Conservation (phyloP, 2,888 invertebrate genomes). For the Amphipoea lucens region DNA sequence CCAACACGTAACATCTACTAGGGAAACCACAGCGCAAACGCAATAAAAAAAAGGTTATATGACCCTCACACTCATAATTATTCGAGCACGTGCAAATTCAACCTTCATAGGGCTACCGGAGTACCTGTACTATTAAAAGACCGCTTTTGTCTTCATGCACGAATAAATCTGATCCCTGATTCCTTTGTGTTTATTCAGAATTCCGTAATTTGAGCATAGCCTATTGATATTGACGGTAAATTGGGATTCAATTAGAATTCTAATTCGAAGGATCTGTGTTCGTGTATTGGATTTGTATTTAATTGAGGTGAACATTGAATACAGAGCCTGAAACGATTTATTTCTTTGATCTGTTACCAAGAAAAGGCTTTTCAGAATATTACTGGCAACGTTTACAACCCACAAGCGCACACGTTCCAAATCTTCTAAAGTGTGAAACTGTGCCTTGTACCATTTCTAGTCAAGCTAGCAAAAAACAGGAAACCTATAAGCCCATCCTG, state of each 20-base stretch:
- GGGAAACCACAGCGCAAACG: neutral
- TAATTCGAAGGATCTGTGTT: slow-evolving; percentile 14
- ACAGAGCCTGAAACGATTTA: neutral
- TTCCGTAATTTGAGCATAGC: slow-evolving; percentile 35
- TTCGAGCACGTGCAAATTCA: slow-evolving; percentile 20
- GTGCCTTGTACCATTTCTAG: neutral
- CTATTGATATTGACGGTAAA: slow-evolving; percentile 27
- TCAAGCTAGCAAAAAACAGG: slow-evolving; percentile 30
- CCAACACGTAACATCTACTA: neutral
- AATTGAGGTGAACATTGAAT: slow-evolving; percentile 13
- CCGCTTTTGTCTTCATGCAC: slow-evolving; percentile 69
- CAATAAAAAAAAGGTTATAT: slow-evolving; percentile 12
- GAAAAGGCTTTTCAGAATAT: neutral
- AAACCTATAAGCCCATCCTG: slow-evolving; percentile 42
- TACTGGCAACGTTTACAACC: neutral
- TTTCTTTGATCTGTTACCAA: neutral
- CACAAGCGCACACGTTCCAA: neutral
- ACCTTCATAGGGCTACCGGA: slow-evolving; percentile 32
- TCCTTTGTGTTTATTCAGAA: slow-evolving; percentile 56
- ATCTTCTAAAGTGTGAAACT: slow-evolving; percentile 2
- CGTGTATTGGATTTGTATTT: slow-evolving; percentile 28
- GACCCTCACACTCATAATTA: slow-evolving; percentile 37
- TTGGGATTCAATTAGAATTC: slow-evolving; percentile 45
- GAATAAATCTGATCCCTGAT: slow-evolving; percentile 49
- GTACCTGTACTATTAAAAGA: slow-evolving; percentile 20